phyloP scores from a whole-genome alignment of 2,888 invertebrate genomes.

The Ephialtes manifestator region DNA sequence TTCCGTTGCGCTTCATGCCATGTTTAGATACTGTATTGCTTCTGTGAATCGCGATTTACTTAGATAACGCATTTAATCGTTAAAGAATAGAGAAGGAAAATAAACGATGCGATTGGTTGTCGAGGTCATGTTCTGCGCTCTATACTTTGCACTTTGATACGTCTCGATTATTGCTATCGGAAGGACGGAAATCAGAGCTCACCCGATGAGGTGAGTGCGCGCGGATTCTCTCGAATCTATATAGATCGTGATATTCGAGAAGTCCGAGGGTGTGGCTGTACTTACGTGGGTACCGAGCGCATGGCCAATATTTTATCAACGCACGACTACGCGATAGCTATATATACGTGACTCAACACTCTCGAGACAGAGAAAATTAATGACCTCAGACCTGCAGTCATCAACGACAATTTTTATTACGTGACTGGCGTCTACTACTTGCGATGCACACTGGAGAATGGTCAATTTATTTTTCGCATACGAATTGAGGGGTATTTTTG shows the following conservation, averaged over 20 bases:
- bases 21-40: slow-evolving; percentile 34
- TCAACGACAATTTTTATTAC: background rate
- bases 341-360: slow-evolving; percentile 53
- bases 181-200: background rate
- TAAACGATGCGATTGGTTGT: background rate
- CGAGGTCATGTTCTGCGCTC: background rate
- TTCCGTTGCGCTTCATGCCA: slow-evolving; percentile 44
- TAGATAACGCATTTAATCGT: background rate
- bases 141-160: slow-evolving; percentile 18
- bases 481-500: background rate
- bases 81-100: background rate
- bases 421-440: background rate
- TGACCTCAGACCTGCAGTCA: slow-evolving; percentile 9
- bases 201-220: background rate
- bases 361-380: slow-evolving; percentile 50
- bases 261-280: slow-evolving; percentile 63
- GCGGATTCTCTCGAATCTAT: slow-evolving; percentile 36
- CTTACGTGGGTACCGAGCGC: background rate
- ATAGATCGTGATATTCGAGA: slow-evolving; percentile 64
- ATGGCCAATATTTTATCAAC: slow-evolving; percentile 49
- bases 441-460: background rate
- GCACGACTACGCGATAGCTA: background rate
- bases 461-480: background rate
- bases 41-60: background rate
- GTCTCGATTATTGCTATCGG: background rate